Percentiles rank a stretch among this genome's conserved stretches.
phyloP scores from a whole-genome alignment of 2,888 invertebrate genomes.

The Dusona sp. region DNA sequence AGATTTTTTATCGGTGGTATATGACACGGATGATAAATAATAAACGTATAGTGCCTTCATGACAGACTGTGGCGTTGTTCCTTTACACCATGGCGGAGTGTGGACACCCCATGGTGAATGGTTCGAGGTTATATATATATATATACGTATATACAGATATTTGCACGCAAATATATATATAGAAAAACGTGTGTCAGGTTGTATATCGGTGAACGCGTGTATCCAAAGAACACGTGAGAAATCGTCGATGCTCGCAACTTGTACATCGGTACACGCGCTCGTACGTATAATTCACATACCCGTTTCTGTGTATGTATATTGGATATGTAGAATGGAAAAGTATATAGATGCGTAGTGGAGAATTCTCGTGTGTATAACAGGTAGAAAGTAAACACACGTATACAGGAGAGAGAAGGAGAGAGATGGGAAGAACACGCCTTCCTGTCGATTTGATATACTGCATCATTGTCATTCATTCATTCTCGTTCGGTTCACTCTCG shows the following conservation, averaged over 20 bases:
- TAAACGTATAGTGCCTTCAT: conserved; percentile 49
- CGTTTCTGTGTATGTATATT: conserved; percentile 18
- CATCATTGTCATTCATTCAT: conserved; percentile 79
- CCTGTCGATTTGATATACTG: conserved; percentile 78
- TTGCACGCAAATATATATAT: conserved; percentile 62
- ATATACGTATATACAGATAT: conserved; percentile 7
- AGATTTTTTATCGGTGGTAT: conserved; percentile 26
- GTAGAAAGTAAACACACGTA: conserved; percentile 56
- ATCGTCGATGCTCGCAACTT: conserved; percentile 66
- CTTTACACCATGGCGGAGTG: conserved; percentile 53
- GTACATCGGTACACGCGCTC: conserved; percentile 59
- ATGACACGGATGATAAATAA: conserved; percentile 44
- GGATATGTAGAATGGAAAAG: conserved; percentile 23
- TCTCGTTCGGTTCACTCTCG: conserved; percentile 70
- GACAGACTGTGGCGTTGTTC: conserved; percentile 60
- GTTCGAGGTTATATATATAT: conserved; percentile 59
- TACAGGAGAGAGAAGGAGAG: conserved; percentile 36
- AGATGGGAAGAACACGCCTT: conserved; percentile 68
- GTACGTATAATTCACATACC: conserved; percentile 62
- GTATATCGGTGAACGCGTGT: conserved; percentile 46
- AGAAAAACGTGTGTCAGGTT: conserved; percentile 25
- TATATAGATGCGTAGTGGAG: conserved; percentile 28
- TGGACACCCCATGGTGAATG: conserved; percentile 72
- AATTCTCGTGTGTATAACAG: conserved; percentile 54
- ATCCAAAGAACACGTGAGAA: conserved; percentile 62